Conservation (phyloP, 2,113 vertebrate species). For the Cyrtonyx montezumae region DNA sequence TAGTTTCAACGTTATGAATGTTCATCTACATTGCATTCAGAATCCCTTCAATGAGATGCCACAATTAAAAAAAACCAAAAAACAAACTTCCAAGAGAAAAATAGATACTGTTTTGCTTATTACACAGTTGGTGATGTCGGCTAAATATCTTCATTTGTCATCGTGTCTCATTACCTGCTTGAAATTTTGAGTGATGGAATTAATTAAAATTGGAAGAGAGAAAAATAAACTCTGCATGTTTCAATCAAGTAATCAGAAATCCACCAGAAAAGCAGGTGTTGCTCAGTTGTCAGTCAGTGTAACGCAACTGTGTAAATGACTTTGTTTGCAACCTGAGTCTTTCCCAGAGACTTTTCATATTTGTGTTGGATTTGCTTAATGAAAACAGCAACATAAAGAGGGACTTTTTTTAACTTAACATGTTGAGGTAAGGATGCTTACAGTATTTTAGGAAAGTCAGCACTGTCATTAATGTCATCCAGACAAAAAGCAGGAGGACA, state of each 20-base stretch:
- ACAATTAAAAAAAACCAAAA: background rate
- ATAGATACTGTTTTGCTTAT: background rate
- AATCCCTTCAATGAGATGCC: background rate
- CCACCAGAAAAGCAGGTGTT: background rate
- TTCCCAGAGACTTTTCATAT: background rate
- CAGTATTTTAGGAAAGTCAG: slow-evolving; percentile 5
- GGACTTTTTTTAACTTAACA: background rate
- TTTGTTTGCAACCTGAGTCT: slow-evolving; percentile 12
- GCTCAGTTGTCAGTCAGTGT: background rate
- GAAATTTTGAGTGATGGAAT: background rate
- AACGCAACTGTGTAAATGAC: background rate
- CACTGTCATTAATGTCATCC: slow-evolving; percentile 32
- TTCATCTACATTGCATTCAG: background rate
- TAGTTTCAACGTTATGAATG: background rate
- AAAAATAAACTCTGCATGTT: background rate
- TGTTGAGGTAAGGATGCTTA: slow-evolving; percentile 5
- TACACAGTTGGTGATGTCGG: background rate
- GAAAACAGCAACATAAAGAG: slow-evolving; percentile 14
- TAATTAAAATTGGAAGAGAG: background rate
- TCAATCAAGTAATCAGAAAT: background rate
- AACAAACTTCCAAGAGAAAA: background rate
- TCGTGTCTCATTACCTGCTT: background rate
- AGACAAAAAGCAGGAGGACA: slow-evolving; percentile 58
- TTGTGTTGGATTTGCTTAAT: slow-evolving; percentile 27
- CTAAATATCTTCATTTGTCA: background rate